Conservation (phyloP, 1,140 invertebrate species). For the Caenorhabditis briggsae region DNA sequence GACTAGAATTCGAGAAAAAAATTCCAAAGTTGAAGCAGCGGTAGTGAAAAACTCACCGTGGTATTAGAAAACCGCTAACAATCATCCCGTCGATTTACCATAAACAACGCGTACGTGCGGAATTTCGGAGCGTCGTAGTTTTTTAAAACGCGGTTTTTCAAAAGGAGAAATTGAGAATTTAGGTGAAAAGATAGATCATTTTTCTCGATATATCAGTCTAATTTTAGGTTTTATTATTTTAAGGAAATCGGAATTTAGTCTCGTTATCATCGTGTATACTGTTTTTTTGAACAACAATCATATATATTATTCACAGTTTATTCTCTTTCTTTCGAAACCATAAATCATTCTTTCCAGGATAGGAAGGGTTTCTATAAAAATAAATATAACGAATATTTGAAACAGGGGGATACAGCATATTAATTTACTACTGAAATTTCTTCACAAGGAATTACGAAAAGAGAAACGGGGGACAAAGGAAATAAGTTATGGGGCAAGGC, state of each 20-base stretch:
- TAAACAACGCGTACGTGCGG: neutral
- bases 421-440: conserved; percentile 19
- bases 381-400: conserved; percentile 44
- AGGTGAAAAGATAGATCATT: no score
- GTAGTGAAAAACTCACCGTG: no score
- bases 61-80: neutral
- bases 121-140: neutral
- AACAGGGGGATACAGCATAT: neutral
- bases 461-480: neutral
- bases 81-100: no score
- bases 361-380: conserved; percentile 26
- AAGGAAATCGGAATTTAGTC: no score
- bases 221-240: no score
- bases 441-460: neutral
- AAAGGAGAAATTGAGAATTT: no score
- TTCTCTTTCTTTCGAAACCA: conserved; percentile 42
- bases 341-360: conserved; percentile 41
- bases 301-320: conserved; percentile 48
- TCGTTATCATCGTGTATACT: no score
- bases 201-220: no score
- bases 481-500: conserved; percentile 46
- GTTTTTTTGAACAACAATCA: neutral
- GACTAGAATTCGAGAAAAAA: no score
- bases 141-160: no score
- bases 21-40: no score